Evolutionary conservation across 2,113 vertebrate species (phyloP).

Genomic region (Coreoperca whiteheadi): DNA sequence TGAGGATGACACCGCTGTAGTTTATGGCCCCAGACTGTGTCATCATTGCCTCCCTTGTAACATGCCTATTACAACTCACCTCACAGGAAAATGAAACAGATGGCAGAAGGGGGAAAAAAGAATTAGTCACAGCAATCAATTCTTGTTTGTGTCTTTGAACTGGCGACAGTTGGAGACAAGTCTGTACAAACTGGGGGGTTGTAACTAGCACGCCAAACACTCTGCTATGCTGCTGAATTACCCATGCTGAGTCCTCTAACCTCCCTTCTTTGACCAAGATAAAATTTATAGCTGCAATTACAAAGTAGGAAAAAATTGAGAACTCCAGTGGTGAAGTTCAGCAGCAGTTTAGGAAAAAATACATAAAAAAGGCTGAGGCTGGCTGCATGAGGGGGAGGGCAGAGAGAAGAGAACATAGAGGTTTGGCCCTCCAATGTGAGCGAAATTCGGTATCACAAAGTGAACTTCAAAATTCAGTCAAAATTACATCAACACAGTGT

Average conservation of each 20-base stretch:
- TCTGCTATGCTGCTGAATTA: conserved; percentile 69
- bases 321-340: conserved; percentile 57
- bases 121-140: conserved; percentile 84
- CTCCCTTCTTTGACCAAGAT: conserved; percentile 75
- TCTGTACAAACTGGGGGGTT: conserved; percentile 79
- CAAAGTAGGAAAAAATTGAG: conserved; percentile 55
- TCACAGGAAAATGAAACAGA: conserved; percentile 81
- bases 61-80: conserved; percentile 80
- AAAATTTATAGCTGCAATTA: conserved; percentile 80
- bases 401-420: conserved; percentile 14
- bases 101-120: conserved; percentile 72
- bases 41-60: conserved; percentile 74
- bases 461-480: conserved; percentile 61
- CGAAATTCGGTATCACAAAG: conserved; percentile 39
- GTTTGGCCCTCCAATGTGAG: conserved; percentile 18
- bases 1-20: conserved; percentile 57
- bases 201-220: conserved; percentile 73
- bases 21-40: conserved; percentile 66
- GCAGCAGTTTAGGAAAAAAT: conserved; percentile 68
- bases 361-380: conserved; percentile 49
- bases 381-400: conserved; percentile 23
- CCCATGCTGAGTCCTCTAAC: conserved; percentile 66
- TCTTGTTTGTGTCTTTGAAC: conserved; percentile 81
- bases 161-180: conserved; percentile 80
- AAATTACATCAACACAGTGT: conserved; percentile 56